Percentiles rank a stretch among this genome's conserved stretches.
These are phyloP conservation scores for Dendrophyllia cribrosa DNA, from an alignment of 64 coral and sea anemone genomes.

Conservation along the genomic window DNA sequence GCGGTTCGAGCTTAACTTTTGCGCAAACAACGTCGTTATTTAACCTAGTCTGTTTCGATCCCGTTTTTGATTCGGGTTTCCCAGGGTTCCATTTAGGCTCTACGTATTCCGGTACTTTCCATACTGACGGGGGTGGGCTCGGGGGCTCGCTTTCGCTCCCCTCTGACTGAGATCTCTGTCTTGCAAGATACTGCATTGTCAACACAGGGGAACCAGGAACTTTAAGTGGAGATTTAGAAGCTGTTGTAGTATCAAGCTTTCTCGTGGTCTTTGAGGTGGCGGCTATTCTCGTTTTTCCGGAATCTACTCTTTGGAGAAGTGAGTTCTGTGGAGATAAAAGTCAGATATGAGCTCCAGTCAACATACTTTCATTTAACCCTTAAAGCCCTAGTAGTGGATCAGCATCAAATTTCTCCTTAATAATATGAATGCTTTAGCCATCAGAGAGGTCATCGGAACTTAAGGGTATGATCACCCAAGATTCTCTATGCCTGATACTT, in stretches of 20 bases:
- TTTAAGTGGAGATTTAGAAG: constrained; percentile 41
- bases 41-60: constrained; percentile 49
- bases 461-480: too few relatives aligned
- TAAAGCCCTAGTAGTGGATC: too few relatives aligned
- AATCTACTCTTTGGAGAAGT: constrained; percentile 51
- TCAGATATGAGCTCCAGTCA: not conserved
- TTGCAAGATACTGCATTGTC: constrained; percentile 51
- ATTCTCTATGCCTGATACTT: too few relatives aligned
- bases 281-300: constrained; percentile 16
- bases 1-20: constrained; percentile 77
- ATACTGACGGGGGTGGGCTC: constrained; percentile 98
- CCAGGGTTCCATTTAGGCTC: constrained; percentile 97
- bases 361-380: not conserved
- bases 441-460: too few relatives aligned
- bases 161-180: constrained; percentile 82
- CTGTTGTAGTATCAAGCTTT: constrained; percentile 62
- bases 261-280: constrained; percentile 58
- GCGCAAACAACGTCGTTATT: constrained; percentile 95
- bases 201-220: constrained; percentile 43
- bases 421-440: too few relatives aligned
- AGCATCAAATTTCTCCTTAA: too few relatives aligned
- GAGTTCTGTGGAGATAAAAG: not conserved
- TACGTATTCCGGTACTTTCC: constrained; percentile 99
- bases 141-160: constrained; percentile 75
- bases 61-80: constrained; percentile 37